A percentile compares a stretch with the other conserved stretches of the same genome.
Evolutionary conservation across 2,113 vertebrate species (phyloP).

Genomic region (Oenanthe melanoleuca): DNA sequence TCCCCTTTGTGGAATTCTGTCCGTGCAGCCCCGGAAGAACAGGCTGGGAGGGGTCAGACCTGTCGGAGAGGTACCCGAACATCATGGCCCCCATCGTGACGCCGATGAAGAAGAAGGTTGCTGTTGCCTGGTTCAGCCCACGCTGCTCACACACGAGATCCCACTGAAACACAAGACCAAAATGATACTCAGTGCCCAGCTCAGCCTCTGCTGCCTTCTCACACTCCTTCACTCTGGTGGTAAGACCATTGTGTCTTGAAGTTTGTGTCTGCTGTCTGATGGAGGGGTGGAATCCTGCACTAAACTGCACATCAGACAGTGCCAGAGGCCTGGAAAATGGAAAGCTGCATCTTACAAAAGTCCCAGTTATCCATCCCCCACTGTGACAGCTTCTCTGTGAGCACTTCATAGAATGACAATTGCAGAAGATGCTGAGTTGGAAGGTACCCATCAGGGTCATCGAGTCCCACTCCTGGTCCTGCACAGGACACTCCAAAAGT

Average conservation of each 20-base stretch:
- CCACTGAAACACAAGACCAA: conserved; percentile 78
- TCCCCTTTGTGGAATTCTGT: background rate
- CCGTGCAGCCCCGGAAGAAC: background rate
- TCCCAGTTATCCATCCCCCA: background rate
- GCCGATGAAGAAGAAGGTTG: conserved; percentile 86
- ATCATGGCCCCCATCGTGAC: conserved; percentile 83
- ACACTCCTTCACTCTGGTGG: background rate
- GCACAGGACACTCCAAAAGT: background rate
- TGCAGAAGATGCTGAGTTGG: accelerated
- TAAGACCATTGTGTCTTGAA: background rate
- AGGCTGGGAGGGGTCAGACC: conserved; percentile 64
- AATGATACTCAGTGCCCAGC: background rate
- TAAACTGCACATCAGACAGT: background rate
- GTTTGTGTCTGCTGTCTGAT: accelerated
- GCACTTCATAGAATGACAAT: background rate
- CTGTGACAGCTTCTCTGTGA: background rate
- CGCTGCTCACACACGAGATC: conserved; percentile 87
- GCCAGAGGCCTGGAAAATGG: background rate
- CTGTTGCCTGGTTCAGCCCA: conserved; percentile 80
- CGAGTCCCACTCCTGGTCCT: background rate
- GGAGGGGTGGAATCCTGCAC: background rate
- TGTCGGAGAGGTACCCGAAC: conserved; percentile 87
- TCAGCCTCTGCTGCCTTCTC: background rate
- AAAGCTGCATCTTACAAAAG: background rate
- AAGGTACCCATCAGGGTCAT: background rate